A percentile compares a stretch with the other conserved stretches of the same genome.
Evolutionary conservation across 37 sponge, comb jelly and placozoan species (phyloP).

Genomic region (Diacarnus erythraeanus): DNA sequence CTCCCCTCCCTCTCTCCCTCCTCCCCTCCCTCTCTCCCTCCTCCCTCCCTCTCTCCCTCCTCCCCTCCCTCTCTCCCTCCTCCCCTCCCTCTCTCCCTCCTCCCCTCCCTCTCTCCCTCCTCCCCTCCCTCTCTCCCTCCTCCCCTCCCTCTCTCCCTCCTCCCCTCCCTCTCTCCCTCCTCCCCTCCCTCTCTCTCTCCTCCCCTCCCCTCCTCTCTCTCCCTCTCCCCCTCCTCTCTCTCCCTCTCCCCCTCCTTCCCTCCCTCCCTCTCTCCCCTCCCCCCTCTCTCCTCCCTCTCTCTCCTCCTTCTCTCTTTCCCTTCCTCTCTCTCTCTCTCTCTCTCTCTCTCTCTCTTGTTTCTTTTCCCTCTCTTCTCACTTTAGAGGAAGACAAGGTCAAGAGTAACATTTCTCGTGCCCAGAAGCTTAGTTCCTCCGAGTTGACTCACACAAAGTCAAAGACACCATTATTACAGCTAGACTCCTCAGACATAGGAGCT

Average conservation of each 20-base stretch:
- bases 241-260: background rate
- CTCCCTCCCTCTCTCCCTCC: background rate
- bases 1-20: conserved; percentile 1
- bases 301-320: background rate
- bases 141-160: background rate
- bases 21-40: background rate
- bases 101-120: background rate
- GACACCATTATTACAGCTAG: too few relatives aligned
- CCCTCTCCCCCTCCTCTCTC: conserved; percentile 1
- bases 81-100: background rate
- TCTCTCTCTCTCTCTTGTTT: conserved; percentile 31
- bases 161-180: background rate
- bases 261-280: background rate
- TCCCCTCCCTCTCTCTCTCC: background rate
- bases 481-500: background rate
- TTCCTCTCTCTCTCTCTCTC: conserved; percentile 23
- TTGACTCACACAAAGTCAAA: background rate
- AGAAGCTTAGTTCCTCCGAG: background rate
- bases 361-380: conserved; percentile 1
- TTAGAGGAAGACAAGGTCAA: background rate
- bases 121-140: background rate
- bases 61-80: background rate
- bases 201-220: background rate
- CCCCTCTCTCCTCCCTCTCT: background rate
- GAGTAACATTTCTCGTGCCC: too few relatives aligned